Conservation (phyloP, 30 jellyfish, hydroid and myxozoan species). For the Hydractinia echinata region DNA sequence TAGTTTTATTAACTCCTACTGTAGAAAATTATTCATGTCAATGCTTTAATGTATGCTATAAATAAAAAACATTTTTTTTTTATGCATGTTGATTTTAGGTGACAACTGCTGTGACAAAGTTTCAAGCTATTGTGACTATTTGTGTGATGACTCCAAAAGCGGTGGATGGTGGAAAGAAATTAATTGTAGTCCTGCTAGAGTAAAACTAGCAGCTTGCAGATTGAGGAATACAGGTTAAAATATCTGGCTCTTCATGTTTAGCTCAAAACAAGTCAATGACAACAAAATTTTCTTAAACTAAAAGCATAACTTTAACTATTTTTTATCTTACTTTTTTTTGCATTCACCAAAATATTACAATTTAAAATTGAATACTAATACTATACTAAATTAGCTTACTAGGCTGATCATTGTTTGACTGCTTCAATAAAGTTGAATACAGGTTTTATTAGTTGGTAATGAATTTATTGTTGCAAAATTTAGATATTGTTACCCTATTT, state of each 20-base stretch:
- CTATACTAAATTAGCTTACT: too few relatives aligned
- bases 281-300: too few relatives aligned
- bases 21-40: too few relatives aligned
- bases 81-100: not conserved
- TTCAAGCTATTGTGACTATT: slow-evolving; percentile 44
- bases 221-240: not conserved
- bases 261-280: too few relatives aligned
- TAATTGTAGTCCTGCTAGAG: slow-evolving; percentile 30
- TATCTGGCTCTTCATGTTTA: too few relatives aligned
- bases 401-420: too few relatives aligned
- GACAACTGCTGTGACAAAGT: slow-evolving; percentile 48
- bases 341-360: too few relatives aligned
- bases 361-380: too few relatives aligned
- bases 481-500: slow-evolving; percentile 53
- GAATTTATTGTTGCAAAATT: not conserved
- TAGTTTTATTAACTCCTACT: too few relatives aligned
- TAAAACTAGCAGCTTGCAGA: not conserved
- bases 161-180: slow-evolving; percentile 35
- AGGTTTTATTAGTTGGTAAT: not conserved
- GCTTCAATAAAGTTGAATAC: not conserved
- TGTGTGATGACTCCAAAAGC: slow-evolving; percentile 46
- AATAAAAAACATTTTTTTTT: not conserved
- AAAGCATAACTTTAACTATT: too few relatives aligned
- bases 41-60: too few relatives aligned
- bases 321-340: too few relatives aligned